phyloP scores from a whole-genome alignment of 1,140 invertebrate species.

The Drosophila sucinea region DNA sequence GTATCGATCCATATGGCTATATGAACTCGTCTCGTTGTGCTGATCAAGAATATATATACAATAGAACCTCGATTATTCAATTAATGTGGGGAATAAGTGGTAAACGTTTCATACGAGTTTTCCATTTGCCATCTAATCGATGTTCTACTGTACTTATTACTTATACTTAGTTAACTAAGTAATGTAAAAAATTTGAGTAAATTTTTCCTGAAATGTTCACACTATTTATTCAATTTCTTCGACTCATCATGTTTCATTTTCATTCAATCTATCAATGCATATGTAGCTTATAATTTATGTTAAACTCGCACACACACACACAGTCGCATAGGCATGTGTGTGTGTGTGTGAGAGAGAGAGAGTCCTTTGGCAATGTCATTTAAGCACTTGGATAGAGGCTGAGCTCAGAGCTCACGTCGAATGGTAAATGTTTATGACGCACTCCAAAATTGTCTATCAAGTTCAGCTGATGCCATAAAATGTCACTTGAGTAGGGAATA shows the following conservation, averaged over 20 bases:
- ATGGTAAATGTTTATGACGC: constrained; percentile 79
- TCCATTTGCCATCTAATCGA: no score
- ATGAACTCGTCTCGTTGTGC: no score
- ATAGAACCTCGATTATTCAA: no score
- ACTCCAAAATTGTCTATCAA: constrained; percentile 79
- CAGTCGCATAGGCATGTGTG: constrained; percentile 16
- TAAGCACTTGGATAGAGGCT: constrained; percentile 7
- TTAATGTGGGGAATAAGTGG: no score
- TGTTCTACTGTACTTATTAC: no score
- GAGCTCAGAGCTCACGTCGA: constrained; percentile 56
- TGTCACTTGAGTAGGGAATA: constrained; percentile 50
- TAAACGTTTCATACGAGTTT: no score
- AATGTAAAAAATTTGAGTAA: neutral
- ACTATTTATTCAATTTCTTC: neutral
- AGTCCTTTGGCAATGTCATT: constrained; percentile 12
- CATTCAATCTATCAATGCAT: constrained; percentile 20
- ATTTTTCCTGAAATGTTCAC: neutral
- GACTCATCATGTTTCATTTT: constrained; percentile 1
- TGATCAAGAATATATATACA: no score
- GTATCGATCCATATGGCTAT: no score
- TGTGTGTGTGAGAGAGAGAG: neutral
- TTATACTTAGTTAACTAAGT: no score
- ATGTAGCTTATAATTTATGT: constrained; percentile 60
- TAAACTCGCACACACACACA: constrained; percentile 28
- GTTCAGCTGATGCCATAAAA: constrained; percentile 76